Evolutionary conservation across 1,140 invertebrate genomes (phyloP), one percentile per base, ranked within the genome.

Genomic region (Papilio dardanus): DNA sequence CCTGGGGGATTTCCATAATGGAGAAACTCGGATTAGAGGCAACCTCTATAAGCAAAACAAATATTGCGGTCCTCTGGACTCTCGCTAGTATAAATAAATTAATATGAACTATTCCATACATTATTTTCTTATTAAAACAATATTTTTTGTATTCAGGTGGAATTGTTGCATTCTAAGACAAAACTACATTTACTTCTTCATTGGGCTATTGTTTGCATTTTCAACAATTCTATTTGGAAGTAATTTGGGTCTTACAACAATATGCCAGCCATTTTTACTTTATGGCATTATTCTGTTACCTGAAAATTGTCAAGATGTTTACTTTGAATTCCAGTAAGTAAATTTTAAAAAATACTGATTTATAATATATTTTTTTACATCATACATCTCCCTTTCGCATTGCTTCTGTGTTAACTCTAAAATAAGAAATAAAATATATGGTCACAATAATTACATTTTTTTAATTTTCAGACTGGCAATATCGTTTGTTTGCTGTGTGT

Each of bases 281-380:
- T 94, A 95, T 83, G 95, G 94, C 35, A 94, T 93, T 8, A 92
- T 96, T 76, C 89, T 96, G 46, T 84, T 97, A 81, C 96, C 96
- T 3, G 95, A 96, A 84, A 95, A 96, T 80, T 97, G 96, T 87
- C 95, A 94, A 76, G 95, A 96, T 88, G 96, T 96, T 7, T 96
- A 96, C 89, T 93, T 95, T 88, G 94, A 96, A 76, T 94, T 95
- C 78, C 92, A 95, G 96, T 96, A 94, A 93, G 95, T 86, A 10
- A 14, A 46, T 54, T 16, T 37, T 37, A 12, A 2, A 12, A 37
- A 12, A 12, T 37, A 10, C 8, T 10, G 1, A 10, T 37, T 37
- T 14, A 37, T 12, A 37, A 12, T 37, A 37, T 3, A 37, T 37
- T 0, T 37, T 37, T 1, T n/a, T n/a, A n/a, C n/a, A n/a, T n/a